Evolutionary conservation across 2,888 invertebrate genomes (phyloP), one percentile per base, ranked within the genome.

Genomic region (Tridacna crocea): DNA sequence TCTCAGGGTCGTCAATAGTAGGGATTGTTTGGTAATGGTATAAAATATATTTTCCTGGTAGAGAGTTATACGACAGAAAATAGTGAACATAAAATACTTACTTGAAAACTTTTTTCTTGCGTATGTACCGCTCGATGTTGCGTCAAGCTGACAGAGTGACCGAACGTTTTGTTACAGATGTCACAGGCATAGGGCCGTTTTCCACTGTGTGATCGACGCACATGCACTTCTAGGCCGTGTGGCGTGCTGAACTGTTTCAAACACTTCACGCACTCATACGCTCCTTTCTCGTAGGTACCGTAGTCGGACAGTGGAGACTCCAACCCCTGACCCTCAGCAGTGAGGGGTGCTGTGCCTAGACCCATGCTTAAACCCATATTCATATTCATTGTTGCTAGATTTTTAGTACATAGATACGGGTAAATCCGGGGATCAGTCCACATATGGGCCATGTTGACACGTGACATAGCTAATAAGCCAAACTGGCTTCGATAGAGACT

Each of bases 211-310:
- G 98, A 98, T 89, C 99, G 96, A 90, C 99, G 96, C 26, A 98
- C 98, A 94, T 99, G 99, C 84, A 99, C 99, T 95, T 99, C 99
- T 78, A 99, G 96, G 2, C 99, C 99, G 94, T 99, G 99, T 6
- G 99, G 98, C 1, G 99, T 99, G 89, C 98, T 98, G 95, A 99
- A 99, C 97, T 98, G 98, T 95, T 99, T 99, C 95, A 98, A 97
- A 95, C 99, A 99, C 95, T 99, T 90, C 0, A 87, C 88, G 72
- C 92, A 92, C 65, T 90, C 89, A 73, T 88, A 92, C 17, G 87
- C 81, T 0, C 90, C 80, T 68, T 83, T 85, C 51, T 85, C 85
- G 60, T 77, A 87, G 48, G 60, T 60, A 6, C 72, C 75, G 36
- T 76, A 85, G 6, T 83, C 82, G 11, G 58, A 47, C 12, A 84